Evolutionary conservation across 2,888 invertebrate genomes (phyloP).

Genomic region (Eupithecia centaureata): DNA sequence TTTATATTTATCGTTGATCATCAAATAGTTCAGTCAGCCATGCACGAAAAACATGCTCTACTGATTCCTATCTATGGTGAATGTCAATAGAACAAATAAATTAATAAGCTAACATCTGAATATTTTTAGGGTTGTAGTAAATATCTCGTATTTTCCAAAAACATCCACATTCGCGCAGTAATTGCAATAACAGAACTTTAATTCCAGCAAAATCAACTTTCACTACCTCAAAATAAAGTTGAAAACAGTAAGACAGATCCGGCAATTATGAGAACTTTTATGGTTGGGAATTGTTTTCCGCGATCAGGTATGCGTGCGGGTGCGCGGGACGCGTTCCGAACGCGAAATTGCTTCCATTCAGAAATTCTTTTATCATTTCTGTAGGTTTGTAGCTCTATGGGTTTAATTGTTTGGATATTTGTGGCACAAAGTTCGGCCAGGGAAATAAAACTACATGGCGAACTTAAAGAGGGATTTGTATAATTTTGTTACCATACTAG

Average conservation of each 20-base stretch:
- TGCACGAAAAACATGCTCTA: too few species aligned
- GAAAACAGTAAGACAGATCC: constrained; percentile 16
- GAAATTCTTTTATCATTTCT: constrained; percentile 27
- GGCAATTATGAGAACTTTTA: constrained; percentile 37
- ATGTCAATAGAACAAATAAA: too few species aligned
- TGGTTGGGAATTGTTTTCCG: constrained; percentile 55
- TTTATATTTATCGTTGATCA: too few species aligned
- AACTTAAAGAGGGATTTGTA: neutral
- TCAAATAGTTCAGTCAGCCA: too few species aligned
- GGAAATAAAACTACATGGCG: neutral
- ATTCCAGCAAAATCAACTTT: neutral
- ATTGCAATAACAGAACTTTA: neutral
- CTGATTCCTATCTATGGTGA: too few species aligned
- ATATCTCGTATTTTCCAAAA: neutral
- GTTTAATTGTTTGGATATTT: neutral
- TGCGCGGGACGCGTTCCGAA: constrained; percentile 42
- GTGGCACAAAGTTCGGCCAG: neutral
- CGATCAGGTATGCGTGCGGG: constrained; percentile 59
- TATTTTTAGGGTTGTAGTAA: too few species aligned
- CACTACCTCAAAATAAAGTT: neutral
- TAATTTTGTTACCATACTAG: too few species aligned
- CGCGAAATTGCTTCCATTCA: constrained; percentile 50
- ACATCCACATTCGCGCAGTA: neutral
- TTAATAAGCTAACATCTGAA: too few species aligned
- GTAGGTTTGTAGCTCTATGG: constrained; percentile 13